These are phyloP conservation scores for Atherinomorus stipes DNA, from an alignment of 2,113 vertebrate genomes.

Conservation along the genomic window DNA sequence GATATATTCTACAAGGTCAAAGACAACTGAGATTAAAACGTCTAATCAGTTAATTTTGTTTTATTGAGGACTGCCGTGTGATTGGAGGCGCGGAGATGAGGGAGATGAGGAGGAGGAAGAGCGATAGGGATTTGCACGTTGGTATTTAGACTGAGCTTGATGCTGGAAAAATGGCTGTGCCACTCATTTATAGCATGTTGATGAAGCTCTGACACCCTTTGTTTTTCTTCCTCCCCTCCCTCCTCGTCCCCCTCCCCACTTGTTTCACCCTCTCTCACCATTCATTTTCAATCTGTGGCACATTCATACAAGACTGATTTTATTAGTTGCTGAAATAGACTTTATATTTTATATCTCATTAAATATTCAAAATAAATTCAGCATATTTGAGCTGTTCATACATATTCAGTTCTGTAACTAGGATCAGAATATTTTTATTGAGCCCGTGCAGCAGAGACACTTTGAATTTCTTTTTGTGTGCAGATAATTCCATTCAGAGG, in stretches of 20 bases:
- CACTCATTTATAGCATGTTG: slow-evolving; percentile 82
- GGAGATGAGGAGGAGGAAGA: slow-evolving; percentile 46
- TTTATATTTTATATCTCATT: slow-evolving; percentile 89
- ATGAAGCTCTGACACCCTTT: slow-evolving; percentile 81
- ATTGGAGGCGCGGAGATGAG: slow-evolving; percentile 81
- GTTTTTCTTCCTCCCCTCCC: slow-evolving; percentile 64
- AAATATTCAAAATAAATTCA: slow-evolving; percentile 89
- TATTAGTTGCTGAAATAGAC: slow-evolving; percentile 87
- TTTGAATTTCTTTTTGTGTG: slow-evolving; percentile 84
- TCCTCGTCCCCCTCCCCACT: slow-evolving; percentile 24
- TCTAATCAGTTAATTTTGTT: slow-evolving; percentile 89
- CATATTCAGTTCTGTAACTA: slow-evolving; percentile 86
- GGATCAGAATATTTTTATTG: slow-evolving; percentile 88
- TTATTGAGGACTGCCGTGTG: slow-evolving; percentile 86
- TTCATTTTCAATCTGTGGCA: slow-evolving; percentile 81
- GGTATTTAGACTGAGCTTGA: slow-evolving; percentile 82
- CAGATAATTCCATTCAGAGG: slow-evolving; percentile 84
- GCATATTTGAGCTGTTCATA: slow-evolving; percentile 87
- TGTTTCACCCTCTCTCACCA: slow-evolving; percentile 48
- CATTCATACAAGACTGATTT: slow-evolving; percentile 86
- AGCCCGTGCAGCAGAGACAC: slow-evolving; percentile 82
- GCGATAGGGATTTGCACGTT: slow-evolving; percentile 68
- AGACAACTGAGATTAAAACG: slow-evolving; percentile 88
- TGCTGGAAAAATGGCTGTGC: slow-evolving; percentile 77
- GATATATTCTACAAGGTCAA: slow-evolving; percentile 89